Evolutionary conservation across 1,140 invertebrate genomes (phyloP), one percentile per base, ranked within the genome.

Genomic region (Drosophila pseudoananassae): DNA sequence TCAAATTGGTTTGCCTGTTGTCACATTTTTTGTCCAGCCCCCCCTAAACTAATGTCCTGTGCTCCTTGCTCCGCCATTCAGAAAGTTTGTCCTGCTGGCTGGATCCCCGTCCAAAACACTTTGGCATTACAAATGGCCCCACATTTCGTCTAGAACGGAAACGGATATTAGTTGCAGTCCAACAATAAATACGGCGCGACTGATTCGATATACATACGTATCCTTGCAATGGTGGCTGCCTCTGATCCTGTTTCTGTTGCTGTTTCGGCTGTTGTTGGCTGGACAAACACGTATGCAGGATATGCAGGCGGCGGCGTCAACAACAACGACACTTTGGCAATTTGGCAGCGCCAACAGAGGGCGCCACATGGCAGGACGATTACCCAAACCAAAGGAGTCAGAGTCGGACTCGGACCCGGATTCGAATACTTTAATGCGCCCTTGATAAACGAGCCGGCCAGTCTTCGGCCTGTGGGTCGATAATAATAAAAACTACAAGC

Each of bases 121-220:
- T 74, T 82, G 83, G 73, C 75, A 87, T 78, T 88, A 87, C 80
- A 90, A 90, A 90, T 89, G 85, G 85, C 85, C 85, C 78, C 77
- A 90, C 85, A 89, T 90, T 89, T 90, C 84, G 85, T 88, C 82
- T 89, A 90, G 75, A 90, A 90, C 85, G 80, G 85, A 89, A 89
- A 81, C 85, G 85, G 85, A 89, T 89, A 89, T 89, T 89, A 89
- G 85, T 85, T 85, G 78, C 85, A 90, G 85, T 75, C 71, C 57
- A 43, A 55, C 31, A 59, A 64, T 29, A 52, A 43, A 56, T 69
- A 31, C 33, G 63, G 36, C 38, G 64, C 59, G 43, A 69, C 63
- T 47, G 46, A 57, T 77, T 77, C 73, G 73, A 82, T 77, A 51
- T 77, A 68, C 43, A 51, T 66, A 38, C 45, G 59, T 56, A 36